phyloP scores from a whole-genome alignment of 92 coral and sea anemone genomes.

The Desmophyllum pertusum region DNA sequence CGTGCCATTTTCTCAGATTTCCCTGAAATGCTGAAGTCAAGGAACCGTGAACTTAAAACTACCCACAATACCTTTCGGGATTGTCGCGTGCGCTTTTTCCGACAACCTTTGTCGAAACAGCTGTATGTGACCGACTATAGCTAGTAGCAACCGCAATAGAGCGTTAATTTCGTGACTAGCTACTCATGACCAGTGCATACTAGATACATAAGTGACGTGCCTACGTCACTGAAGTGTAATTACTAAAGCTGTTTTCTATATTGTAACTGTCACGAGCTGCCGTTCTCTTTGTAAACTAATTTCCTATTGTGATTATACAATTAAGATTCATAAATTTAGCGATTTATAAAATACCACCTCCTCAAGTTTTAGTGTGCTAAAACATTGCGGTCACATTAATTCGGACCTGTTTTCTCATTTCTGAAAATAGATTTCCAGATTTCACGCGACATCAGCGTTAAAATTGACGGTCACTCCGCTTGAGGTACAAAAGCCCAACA shows the following conservation, averaged over 20 bases:
- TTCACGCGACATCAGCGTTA: background rate
- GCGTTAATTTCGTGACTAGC: background rate
- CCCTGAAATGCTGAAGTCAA: too few species aligned
- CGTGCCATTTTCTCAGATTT: too few species aligned
- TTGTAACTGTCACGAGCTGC: background rate
- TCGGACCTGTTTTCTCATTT: too few species aligned
- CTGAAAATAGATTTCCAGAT: background rate
- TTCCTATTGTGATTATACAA: background rate
- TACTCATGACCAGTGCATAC: background rate
- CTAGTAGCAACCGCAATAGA: background rate
- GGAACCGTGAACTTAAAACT: too few species aligned
- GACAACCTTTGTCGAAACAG: too few species aligned
- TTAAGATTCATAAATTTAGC: background rate
- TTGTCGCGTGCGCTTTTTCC: too few species aligned
- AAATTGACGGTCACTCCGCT: background rate
- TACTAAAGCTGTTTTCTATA: background rate
- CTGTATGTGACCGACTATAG: background rate
- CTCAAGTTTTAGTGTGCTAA: too few species aligned
- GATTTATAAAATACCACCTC: too few species aligned
- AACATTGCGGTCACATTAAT: too few species aligned
- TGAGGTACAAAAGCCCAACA: background rate
- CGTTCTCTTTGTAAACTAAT: background rate
- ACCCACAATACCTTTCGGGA: too few species aligned
- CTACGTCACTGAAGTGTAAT: constrained; percentile 8
- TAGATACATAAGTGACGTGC: background rate